Percentiles rank a stretch among this genome's conserved stretches.
These are phyloP conservation scores for Dendrocincla fuliginosa DNA, from an alignment of 2,797 vertebrate genomes.

Conservation along the genomic window DNA sequence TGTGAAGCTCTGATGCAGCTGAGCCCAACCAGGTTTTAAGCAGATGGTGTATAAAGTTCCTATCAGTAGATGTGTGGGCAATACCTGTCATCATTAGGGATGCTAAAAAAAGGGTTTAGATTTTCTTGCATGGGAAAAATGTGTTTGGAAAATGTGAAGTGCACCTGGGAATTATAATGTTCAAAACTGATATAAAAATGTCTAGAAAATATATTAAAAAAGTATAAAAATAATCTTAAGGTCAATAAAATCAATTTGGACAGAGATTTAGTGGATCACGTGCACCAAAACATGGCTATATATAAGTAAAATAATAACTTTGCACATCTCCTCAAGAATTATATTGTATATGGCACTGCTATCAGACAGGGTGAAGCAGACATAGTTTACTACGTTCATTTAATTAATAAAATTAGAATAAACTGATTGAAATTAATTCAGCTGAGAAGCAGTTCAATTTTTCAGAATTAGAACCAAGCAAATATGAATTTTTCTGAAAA, in stretches of 20 bases:
- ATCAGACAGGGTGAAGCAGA: neutral
- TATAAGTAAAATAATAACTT: neutral
- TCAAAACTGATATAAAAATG: neutral
- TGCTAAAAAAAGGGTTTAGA: neutral
- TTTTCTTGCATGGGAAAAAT: neutral
- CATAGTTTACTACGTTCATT: neutral
- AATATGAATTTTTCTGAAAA: neutral
- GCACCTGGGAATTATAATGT: neutral
- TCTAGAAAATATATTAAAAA: neutral
- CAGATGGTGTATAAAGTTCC: neutral
- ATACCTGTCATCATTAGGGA: neutral
- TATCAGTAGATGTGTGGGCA: neutral
- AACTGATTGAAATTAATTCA: neutral
- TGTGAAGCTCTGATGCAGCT: neutral
- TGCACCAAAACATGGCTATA: neutral
- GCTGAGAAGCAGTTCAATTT: neutral
- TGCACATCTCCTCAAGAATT: neutral
- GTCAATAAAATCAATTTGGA: neutral
- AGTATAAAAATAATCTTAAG: neutral
- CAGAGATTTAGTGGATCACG: neutral
- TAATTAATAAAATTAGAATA: neutral
- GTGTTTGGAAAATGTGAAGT: neutral
- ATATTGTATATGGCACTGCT: neutral
- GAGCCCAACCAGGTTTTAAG: neutral
- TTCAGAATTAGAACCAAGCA: neutral